Base-by-base conservation (phyloP, 2,888 invertebrate species). In the Rhabditoides inermis region DNA sequence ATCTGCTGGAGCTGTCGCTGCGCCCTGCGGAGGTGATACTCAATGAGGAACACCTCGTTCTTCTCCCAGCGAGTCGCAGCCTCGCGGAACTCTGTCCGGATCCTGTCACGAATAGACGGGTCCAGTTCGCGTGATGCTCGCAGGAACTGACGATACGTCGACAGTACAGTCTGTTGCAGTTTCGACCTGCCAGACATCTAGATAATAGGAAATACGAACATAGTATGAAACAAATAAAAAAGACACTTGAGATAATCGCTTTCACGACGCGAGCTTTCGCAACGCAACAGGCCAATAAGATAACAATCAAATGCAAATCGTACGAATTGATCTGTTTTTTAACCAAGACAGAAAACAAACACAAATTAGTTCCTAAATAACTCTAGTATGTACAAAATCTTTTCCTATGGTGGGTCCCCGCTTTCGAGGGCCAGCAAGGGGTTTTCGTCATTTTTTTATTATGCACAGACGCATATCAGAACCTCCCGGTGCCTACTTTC, bases 111-210 rank as follows among this genome's bases (percentile, higher is more conserved):
- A 40, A 65, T 53, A 35, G 58, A 60, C 20, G 60, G 61, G 36
- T 63, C 56, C 39, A 51, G 56, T 6, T 52, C 55, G 41, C 54
- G 53, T 10, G 57, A 48, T 5, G 62, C 60, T 27, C 58, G 61
- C 18, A 68, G 46, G 48, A 68, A 65, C 23, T 58, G 51, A 39
- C 58, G 58, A 42, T 68, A 68, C 1, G 55, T 56, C n/a, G 49
- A 48, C n/a, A 68, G 55, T 25, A 68, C 68, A 32, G 55, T 54
- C 28, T 59, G 56, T 51, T 68, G 68, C 44, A 68, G 60, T 56
- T 65, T 65, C 48, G 53, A n/a, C n/a, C n/a, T n/a, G n/a, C n/a
- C n/a, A n/a, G n/a, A n/a, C n/a, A n/a, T n/a, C n/a, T n/a, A n/a
- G n/a, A n/a, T n/a, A n/a, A n/a, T n/a, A n/a, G n/a, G n/a, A n/a